Conservation (phyloP, 2,888 invertebrate genomes). For the Hetaerina titia region DNA sequence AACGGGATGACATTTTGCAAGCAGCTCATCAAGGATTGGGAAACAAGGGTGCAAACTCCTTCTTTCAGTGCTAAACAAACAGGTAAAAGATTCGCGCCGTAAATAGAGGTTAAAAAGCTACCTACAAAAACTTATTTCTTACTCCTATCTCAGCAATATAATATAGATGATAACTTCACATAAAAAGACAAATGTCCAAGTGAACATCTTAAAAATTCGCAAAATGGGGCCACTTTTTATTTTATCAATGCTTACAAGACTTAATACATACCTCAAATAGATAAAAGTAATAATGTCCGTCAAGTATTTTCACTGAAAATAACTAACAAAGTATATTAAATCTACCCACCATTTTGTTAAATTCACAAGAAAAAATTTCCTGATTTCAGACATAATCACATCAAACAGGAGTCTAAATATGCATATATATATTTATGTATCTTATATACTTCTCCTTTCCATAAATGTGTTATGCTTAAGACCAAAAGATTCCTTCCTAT, state of each 20-base stretch:
- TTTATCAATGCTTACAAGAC: conserved; percentile 63
- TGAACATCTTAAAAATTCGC: conserved; percentile 64
- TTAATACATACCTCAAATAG: conserved; percentile 67
- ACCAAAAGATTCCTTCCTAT: conserved; percentile 64
- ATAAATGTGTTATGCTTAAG: conserved; percentile 65
- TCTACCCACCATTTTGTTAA: conserved; percentile 63
- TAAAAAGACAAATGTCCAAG: conserved; percentile 66
- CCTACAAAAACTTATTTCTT: conserved; percentile 66
- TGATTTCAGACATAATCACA: conserved; percentile 65
- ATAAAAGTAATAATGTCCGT: conserved; percentile 65
- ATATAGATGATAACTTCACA: conserved; percentile 64
- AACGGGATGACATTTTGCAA: conserved; percentile 46
- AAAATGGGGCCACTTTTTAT: conserved; percentile 66
- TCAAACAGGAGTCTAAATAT: conserved; percentile 67
- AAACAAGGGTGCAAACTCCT: conserved; percentile 62
- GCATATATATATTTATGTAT: conserved; percentile 64
- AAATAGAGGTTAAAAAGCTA: conserved; percentile 66
- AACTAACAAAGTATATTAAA: conserved; percentile 67
- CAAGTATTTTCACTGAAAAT: conserved; percentile 63
- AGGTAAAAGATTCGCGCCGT: conserved; percentile 59
- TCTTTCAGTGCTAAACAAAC: conserved; percentile 60
- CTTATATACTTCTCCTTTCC: conserved; percentile 66
- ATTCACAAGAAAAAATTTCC: conserved; percentile 57
- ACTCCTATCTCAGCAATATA: conserved; percentile 66
- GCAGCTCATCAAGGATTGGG: conserved; percentile 52